A percentile compares a stretch with the other conserved stretches of the same genome.
Conservation (phyloP, 2,113 vertebrate species). For the Sarotherodon lohbergeri region DNA sequence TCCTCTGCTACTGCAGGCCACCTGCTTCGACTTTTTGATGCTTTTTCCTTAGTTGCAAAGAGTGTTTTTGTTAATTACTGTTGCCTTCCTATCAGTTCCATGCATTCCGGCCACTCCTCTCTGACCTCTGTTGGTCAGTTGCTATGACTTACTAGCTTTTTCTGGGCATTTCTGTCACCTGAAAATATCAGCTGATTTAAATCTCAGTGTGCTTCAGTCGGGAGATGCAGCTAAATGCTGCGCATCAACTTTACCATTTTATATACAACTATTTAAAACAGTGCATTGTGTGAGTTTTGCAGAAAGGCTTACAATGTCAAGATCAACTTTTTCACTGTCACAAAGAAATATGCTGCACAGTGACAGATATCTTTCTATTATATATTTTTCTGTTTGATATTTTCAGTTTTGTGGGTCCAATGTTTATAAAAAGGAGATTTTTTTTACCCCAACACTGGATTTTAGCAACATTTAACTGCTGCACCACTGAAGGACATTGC, state of each 20-base stretch:
- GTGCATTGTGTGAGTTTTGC: background rate
- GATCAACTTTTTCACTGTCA: background rate
- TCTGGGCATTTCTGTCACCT: background rate
- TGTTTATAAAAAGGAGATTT: rapidly evolving
- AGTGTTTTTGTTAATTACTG: background rate
- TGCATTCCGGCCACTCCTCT: background rate
- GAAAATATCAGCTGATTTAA: background rate
- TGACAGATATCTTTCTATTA: background rate
- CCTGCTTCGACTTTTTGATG: background rate
- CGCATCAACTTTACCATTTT: background rate
- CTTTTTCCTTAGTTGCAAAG: background rate
- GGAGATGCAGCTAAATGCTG: background rate
- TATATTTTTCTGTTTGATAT: background rate
- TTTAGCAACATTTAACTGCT: background rate
- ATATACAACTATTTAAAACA: background rate
- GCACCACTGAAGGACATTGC: background rate
- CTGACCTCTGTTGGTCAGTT: background rate
- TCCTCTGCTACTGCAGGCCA: background rate
- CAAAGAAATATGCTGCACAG: background rate
- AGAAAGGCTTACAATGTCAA: background rate
- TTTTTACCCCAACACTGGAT: background rate
- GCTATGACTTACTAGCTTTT: background rate
- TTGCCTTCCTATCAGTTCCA: background rate
- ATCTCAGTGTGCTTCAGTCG: background rate
- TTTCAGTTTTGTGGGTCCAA: background rate